Evolutionary conservation across 2,888 invertebrate genomes (phyloP), one percentile per base, ranked within the genome.

Genomic region (Drosophila affinis): DNA sequence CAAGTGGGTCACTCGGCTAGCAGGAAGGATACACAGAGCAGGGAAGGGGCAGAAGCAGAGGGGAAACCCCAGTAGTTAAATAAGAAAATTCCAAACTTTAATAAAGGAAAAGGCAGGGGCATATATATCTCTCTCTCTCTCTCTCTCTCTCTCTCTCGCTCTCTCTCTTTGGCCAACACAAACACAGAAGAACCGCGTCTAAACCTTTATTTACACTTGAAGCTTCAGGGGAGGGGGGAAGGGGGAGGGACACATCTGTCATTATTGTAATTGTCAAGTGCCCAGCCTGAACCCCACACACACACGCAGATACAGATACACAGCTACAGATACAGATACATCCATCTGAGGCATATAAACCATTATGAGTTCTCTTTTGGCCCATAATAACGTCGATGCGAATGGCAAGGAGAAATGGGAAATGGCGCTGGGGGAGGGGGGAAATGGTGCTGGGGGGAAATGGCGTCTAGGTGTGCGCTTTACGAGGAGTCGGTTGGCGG

Each of bases 201-300:
- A 52, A 72, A 53, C 73, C 53, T 72, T 71, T 71, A 62, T 62
- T 71, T 71, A 72, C 62, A 72, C 51, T 72, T 72, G 56, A 55
- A 27, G 71, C 52, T 59, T 52, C 21, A 21, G 24, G 24, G 24
- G 4, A 5, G 24, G 46, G 17, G 27, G 44, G n/a, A n/a, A n/a
- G n/a, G n/a, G n/a, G n/a, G n/a, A n/a, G n/a, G n/a, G n/a, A 32
- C 73, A 68, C 87, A 86, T 87, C 76, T 89, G 85, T 87, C 78
- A 78, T 87, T 84, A 87, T 87, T 77, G 88, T 78, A 76, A 87
- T 81, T 79, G 78, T 76, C 68, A 72, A 69, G 69, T 72, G 69
- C 44, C 61, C 34, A 44, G 34, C 14, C 14, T 39, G 39, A 39
- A 7, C 5, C 14, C 14, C 6, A 3, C 24, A 4, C 0, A 24